These are phyloP conservation scores for Agraylea sexmaculata DNA, from an alignment of 1,140 invertebrate species.

Conservation along the genomic window DNA sequence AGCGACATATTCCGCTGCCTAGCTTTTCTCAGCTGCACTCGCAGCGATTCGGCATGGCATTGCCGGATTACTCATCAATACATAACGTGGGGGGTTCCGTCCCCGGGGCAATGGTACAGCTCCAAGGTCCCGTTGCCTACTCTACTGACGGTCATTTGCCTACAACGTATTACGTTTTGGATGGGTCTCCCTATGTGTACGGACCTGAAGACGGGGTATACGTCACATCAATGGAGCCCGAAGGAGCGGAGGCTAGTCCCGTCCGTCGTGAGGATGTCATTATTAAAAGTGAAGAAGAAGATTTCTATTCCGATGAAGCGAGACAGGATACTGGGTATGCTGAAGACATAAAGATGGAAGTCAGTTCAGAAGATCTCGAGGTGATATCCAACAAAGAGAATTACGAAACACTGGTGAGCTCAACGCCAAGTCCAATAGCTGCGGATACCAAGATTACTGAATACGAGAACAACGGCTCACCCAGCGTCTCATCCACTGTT, in stretches of 20 bases:
- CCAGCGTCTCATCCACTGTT: constrained; percentile 33
- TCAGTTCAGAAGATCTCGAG: constrained; percentile 33
- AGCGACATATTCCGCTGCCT: constrained; percentile 43
- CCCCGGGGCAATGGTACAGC: constrained; percentile 42
- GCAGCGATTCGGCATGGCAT: constrained; percentile 42
- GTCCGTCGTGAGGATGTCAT: too few relatives aligned
- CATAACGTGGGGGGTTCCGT: constrained; percentile 62
- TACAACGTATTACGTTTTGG: too few relatives aligned
- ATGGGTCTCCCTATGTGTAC: too few relatives aligned
- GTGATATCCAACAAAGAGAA: constrained; percentile 36
- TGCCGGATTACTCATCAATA: constrained; percentile 39
- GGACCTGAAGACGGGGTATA: too few relatives aligned
- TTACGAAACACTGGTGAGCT: constrained; percentile 37
- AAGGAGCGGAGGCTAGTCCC: too few relatives aligned
- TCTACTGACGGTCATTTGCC: too few relatives aligned
- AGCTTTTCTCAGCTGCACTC: constrained; percentile 51
- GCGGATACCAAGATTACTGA: constrained; percentile 34
- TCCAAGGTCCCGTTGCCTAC: constrained; percentile 40
- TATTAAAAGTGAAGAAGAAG: too few relatives aligned
- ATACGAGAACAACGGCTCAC: constrained; percentile 30
- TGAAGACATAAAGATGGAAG: too few relatives aligned
- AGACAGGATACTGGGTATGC: too few relatives aligned
- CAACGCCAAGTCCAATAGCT: constrained; percentile 38
- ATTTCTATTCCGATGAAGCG: too few relatives aligned
- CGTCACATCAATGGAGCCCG: too few relatives aligned